Conservation (phyloP, 2,888 invertebrate genomes). For the Steinernema scapterisci region DNA sequence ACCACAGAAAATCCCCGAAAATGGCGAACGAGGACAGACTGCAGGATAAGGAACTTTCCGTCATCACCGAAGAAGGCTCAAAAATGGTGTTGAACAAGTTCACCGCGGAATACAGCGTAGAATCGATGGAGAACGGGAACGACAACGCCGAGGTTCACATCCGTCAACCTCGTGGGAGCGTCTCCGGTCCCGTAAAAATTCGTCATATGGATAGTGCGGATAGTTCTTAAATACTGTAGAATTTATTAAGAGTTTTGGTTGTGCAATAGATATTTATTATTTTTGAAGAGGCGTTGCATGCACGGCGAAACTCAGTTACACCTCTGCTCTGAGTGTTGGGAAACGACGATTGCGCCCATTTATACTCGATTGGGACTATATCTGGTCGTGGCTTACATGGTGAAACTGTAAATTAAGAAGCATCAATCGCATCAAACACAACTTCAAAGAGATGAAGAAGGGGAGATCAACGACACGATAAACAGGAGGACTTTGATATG, state of each 20-base stretch:
- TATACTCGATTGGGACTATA: too few relatives aligned
- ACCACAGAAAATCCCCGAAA: conserved; percentile 14
- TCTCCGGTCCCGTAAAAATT: not conserved
- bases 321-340: too few relatives aligned
- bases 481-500: too few relatives aligned
- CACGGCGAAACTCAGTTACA: too few relatives aligned
- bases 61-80: not conserved
- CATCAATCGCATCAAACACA: too few relatives aligned
- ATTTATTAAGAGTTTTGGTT: not conserved
- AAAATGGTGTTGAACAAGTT: not conserved
- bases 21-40: not conserved
- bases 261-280: conserved; percentile 17
- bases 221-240: not conserved
- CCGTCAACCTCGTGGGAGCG: conserved; percentile 5
- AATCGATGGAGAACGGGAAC: not conserved
- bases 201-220: conserved; percentile 21
- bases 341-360: too few relatives aligned
- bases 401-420: too few relatives aligned
- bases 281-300: not conserved
- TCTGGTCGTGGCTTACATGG: too few relatives aligned
- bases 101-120: not conserved
- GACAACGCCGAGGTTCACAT: not conserved
- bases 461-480: too few relatives aligned
- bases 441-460: too few relatives aligned
- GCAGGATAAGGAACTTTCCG: not conserved